Evolutionary conservation across 2,797 vertebrate species (phyloP).

Genomic region (Sebastes ruberrimus): DNA sequence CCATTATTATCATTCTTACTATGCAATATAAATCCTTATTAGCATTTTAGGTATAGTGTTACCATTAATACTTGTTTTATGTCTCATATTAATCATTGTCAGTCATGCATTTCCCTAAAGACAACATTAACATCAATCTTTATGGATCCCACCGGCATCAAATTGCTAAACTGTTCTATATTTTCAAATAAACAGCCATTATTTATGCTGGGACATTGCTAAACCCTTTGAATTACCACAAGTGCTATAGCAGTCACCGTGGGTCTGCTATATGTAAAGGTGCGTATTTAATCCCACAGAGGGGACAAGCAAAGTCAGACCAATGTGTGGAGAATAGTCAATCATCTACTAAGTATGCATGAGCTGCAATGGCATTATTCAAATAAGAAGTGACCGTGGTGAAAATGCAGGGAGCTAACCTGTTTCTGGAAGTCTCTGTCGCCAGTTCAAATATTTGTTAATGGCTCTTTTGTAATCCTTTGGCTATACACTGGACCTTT

Average conservation of each 20-base stretch:
- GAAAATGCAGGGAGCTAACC: conserved; percentile 29
- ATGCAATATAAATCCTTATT: neutral
- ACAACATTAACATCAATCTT: neutral
- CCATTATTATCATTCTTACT: neutral
- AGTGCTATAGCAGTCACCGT: neutral
- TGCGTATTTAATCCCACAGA: conserved; percentile 15
- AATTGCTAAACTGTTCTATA: neutral
- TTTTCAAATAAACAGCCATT: neutral
- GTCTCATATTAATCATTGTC: neutral
- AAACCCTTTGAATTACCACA: neutral
- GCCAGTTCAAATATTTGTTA: conserved; percentile 43
- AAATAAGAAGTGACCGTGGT: conserved; percentile 41
- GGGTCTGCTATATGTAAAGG: neutral
- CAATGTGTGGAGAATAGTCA: conserved; percentile 14
- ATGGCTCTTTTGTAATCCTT: conserved; percentile 19
- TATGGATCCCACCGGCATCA: neutral
- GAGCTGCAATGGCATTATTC: conserved; percentile 49
- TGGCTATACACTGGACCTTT: neutral
- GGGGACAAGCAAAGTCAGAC: conserved; percentile 13
- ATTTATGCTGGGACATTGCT: neutral
- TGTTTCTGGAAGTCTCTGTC: conserved; percentile 34
- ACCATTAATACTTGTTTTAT: neutral
- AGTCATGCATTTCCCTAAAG: neutral
- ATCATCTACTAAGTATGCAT: conserved; percentile 39
- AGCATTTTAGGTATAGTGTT: neutral